Evolutionary conservation across 2,888 invertebrate genomes (phyloP).

Genomic region (Oscheius myriophilus): DNA sequence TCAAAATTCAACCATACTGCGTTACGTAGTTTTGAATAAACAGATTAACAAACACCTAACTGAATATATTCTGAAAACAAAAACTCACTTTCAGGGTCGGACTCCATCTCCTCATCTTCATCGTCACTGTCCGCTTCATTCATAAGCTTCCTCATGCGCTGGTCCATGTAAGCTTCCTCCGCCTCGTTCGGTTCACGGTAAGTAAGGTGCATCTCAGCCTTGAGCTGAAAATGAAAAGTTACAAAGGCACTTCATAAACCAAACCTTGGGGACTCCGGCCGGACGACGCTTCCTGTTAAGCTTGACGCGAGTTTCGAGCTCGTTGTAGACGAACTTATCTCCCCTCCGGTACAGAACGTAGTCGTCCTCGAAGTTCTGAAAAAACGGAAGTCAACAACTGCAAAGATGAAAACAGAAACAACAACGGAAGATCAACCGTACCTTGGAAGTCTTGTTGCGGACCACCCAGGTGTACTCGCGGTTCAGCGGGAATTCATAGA

Average conservation of each 20-base stretch:
- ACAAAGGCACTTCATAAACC: neutral
- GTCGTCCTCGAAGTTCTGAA: slow-evolving; percentile 19
- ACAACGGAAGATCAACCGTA: too few relatives aligned
- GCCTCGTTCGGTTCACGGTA: slow-evolving; percentile 1
- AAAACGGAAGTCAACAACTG: neutral
- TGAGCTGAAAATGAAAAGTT: slow-evolving; percentile 1
- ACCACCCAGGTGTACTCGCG: slow-evolving; percentile 99
- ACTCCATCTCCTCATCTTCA: slow-evolving; percentile 17
- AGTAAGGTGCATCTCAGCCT: slow-evolving; percentile 5
- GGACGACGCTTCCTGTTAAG: slow-evolving; percentile 65
- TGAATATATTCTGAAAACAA: too few relatives aligned
- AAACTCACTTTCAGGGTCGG: neutral
- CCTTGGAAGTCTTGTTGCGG: slow-evolving; percentile 79
- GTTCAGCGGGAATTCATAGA: slow-evolving; percentile 86
- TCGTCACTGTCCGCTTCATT: slow-evolving; percentile 19
- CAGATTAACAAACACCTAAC: too few relatives aligned
- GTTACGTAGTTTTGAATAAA: too few relatives aligned
- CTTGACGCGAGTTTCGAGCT: slow-evolving; percentile 73
- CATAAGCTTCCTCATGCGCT: slow-evolving; percentile 11
- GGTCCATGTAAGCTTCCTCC: slow-evolving; percentile 3
- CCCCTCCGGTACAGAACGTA: slow-evolving; percentile 16
- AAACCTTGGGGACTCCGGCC: slow-evolving; percentile 22
- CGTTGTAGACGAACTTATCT: slow-evolving; percentile 72
- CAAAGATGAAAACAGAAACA: neutral
- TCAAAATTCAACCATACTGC: too few relatives aligned